Evolutionary conservation across 2,888 invertebrate genomes (phyloP).

Genomic region (Nyleta sp.): DNA sequence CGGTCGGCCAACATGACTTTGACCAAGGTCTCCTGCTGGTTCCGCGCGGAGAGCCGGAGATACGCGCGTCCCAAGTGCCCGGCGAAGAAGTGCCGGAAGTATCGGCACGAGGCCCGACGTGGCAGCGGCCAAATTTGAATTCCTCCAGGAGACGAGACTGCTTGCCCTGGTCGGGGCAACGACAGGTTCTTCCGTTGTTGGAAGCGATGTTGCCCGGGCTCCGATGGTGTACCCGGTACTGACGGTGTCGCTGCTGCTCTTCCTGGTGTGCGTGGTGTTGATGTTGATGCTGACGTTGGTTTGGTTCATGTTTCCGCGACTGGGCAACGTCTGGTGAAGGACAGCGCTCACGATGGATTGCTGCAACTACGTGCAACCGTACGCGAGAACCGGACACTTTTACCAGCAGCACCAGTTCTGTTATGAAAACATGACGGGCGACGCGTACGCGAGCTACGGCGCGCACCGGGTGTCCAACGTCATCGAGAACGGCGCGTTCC

Average conservation of each 20-base stretch:
- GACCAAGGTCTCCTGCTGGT: too few species aligned
- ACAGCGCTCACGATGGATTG: constrained; percentile 74
- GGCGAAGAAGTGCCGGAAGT: constrained; percentile 47
- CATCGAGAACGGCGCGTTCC: constrained; percentile 75
- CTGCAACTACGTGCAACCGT: constrained; percentile 80
- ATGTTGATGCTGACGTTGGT: constrained; percentile 7
- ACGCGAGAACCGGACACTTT: constrained; percentile 75
- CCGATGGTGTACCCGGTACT: constrained; percentile 2
- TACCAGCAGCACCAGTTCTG: constrained; percentile 77
- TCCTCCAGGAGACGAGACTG: constrained; percentile 7
- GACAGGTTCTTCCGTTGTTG: constrained; percentile 4
- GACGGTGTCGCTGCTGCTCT: constrained; percentile 14
- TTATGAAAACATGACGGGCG: constrained; percentile 75
- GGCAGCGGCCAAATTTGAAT: constrained; percentile 31
- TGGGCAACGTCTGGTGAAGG: not conserved
- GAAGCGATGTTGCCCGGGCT: too few species aligned
- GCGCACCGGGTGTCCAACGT: constrained; percentile 73
- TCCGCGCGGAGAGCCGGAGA: constrained; percentile 20
- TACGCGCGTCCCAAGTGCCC: constrained; percentile 43
- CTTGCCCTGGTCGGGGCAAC: not conserved
- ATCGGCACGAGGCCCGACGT: constrained; percentile 32
- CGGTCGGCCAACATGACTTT: too few species aligned
- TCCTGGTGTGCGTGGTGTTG: not conserved
- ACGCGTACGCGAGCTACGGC: constrained; percentile 72
- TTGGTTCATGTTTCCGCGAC: not conserved